Evolutionary conservation across 2,888 invertebrate species (phyloP), one percentile per base, ranked within the genome.

Genomic region (Drosophila affinis): DNA sequence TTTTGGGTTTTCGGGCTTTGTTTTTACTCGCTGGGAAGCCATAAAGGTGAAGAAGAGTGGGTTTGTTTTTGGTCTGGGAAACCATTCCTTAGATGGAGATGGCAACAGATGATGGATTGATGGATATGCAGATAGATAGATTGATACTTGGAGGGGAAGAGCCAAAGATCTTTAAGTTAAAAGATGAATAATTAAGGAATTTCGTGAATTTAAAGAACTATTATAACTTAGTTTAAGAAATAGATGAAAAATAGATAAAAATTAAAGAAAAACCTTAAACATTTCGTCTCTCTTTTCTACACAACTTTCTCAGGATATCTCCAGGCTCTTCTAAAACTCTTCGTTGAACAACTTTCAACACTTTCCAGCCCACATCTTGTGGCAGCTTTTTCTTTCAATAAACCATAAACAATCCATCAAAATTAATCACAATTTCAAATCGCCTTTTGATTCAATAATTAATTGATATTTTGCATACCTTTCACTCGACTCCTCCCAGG

Each of bases 401-500:
- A 9, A 18, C 32, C 6, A 10, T 12, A 47, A 21, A 29, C 29
- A 65, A 65, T 65, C 39, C 39, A 39, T 39, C 39, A 39, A 7
- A 39, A 39, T 39, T 14, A 2, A 14, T 39, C 39, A 14, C 39
- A 39, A 39, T 14, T 39, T 7, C 24, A 44, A 49, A 44, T 55
- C 9, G 51, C 10, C 18, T 24, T 4, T 34, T n/a, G 32, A 49
- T n/a, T 12, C 7, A 14, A 69, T 67, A 69, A 67, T 67, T 69
- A 67, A 67, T 69, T 51, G n/a, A 56, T 69, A 10, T 12, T 46
- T 49, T 56, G 3, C 32, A n/a, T 56, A 51, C 70, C 70, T 67
- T 56, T 67, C 67, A 69, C 49, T 49, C 27, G 45, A 51, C 67
- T 67, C 56, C 67, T 67, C 67, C 67, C 67, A 67, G 70, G 9